A percentile compares a stretch with the other conserved stretches of the same genome.
Evolutionary conservation across 1,140 invertebrate genomes (phyloP).

Genomic region (Geopemphigus sp.): DNA sequence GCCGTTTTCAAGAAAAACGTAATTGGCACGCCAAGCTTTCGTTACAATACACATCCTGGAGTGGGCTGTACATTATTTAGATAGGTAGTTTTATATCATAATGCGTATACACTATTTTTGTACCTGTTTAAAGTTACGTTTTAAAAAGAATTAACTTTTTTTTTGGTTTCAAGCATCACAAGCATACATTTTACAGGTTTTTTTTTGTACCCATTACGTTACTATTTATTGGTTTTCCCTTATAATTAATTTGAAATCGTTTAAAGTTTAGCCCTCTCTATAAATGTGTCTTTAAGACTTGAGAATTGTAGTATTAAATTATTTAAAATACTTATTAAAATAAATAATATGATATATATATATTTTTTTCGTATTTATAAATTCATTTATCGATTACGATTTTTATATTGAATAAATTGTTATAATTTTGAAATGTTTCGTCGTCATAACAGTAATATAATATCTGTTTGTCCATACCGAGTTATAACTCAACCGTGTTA

Average conservation of each 20-base stretch:
- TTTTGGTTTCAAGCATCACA: too few relatives aligned
- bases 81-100: neutral
- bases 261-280: slow-evolving; percentile 11
- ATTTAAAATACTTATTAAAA: neutral
- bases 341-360: neutral
- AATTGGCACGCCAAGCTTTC: neutral
- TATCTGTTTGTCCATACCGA: neutral
- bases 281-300: slow-evolving; percentile 10
- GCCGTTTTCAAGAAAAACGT: slow-evolving; percentile 56
- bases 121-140: slow-evolving; percentile 19
- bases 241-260: neutral
- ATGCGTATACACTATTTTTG: slow-evolving; percentile 28
- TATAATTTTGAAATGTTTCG: neutral
- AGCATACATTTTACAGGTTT: neutral
- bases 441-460: neutral
- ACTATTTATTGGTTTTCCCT: neutral
- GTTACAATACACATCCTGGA: neutral
- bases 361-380: neutral
- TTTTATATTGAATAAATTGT: neutral
- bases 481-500: neutral
- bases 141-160: too few relatives aligned
- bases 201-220: slow-evolving; percentile 1
- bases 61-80: neutral
- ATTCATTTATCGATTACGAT: slow-evolving; percentile 8
- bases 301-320: slow-evolving; percentile 6